Evolutionary conservation across 2,113 vertebrate genomes (phyloP), one percentile per base, ranked within the genome.

Genomic region (Lasiurus cinereus): DNA sequence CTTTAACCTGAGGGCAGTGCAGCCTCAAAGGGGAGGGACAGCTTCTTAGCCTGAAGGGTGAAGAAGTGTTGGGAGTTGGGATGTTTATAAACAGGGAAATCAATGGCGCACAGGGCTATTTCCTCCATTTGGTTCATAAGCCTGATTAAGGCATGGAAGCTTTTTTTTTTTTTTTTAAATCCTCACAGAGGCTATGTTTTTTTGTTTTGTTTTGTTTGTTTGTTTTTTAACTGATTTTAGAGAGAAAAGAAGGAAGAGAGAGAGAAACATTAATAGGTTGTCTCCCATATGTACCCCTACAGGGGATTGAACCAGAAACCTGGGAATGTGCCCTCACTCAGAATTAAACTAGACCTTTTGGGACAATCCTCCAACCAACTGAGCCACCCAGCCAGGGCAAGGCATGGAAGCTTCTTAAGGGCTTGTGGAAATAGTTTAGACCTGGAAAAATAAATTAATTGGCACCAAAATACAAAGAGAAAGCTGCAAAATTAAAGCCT

Each of bases 381-480:
- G 56, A 59, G 56, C 21, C 56, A 59, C 56, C 56, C 56, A 59
- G 21, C 56, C 56, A 59, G 56, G 21, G 56, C 56, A 5, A 29
- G 46, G 52, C 36, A 56, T 10, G 21, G 67, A 83, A 73, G 59
- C 31, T 73, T 83, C 83, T 39, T 88, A 86, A 88, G 48, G n/a
- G 31, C 50, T 39, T 31, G 33, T 85, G 70, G 69, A 92, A 93
- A 79, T 14, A 0, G 66, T 95, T 88, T 86, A 92, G 79, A 66
- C 80, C 36, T 69, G 16, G 46, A 67, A 92, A 90, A 83, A 66
- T 64, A 84, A 90, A 90, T 67, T 66, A 95, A 85, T 86, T 90
- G 85, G 82, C 64, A 79, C 78, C 64, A 83, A 97, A 92, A 95
- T 33, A 85, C 39, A 80, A 92, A 93, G 85, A 69, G 46, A 85